Percentiles rank a stretch among this genome's conserved stretches.
phyloP scores from a whole-genome alignment of 2,113 vertebrate species.

The Equus przewalskii region DNA sequence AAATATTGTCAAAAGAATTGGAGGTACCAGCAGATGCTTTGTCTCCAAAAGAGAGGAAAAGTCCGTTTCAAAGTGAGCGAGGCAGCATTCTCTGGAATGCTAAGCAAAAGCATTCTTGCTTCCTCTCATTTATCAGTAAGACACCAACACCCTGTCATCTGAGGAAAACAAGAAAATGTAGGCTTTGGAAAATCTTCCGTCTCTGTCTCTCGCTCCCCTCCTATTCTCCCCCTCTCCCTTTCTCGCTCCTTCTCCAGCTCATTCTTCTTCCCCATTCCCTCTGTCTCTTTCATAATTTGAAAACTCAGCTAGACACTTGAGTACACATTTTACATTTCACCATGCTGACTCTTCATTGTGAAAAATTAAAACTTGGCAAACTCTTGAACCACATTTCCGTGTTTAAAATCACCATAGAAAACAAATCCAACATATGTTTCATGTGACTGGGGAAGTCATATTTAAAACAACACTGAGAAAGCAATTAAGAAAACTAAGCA shows the following conservation, averaged over 20 bases:
- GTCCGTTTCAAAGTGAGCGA: background rate
- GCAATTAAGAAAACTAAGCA: background rate
- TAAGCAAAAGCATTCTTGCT: background rate
- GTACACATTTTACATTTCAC: background rate
- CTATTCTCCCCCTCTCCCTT: too few relatives aligned
- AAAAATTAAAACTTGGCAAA: conserved; percentile 53
- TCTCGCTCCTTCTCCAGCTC: background rate
- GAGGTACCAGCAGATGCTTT: background rate
- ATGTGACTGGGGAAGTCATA: background rate
- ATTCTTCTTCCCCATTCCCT: background rate
- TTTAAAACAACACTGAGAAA: conserved; percentile 38
- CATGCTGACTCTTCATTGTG: background rate
- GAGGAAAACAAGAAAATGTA: background rate
- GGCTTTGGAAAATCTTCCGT: background rate
- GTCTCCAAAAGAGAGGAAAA: background rate
- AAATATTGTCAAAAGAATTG: background rate
- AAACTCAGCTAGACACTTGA: background rate
- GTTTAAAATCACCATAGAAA: conserved; percentile 5
- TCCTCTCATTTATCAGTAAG: background rate
- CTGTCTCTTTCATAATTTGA: background rate
- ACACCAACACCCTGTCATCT: background rate
- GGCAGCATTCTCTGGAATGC: background rate
- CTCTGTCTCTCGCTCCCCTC: background rate
- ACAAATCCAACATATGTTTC: background rate
- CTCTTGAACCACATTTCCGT: background rate